Conservation (phyloP, 2,888 invertebrate species). For the Villa cingulata region DNA sequence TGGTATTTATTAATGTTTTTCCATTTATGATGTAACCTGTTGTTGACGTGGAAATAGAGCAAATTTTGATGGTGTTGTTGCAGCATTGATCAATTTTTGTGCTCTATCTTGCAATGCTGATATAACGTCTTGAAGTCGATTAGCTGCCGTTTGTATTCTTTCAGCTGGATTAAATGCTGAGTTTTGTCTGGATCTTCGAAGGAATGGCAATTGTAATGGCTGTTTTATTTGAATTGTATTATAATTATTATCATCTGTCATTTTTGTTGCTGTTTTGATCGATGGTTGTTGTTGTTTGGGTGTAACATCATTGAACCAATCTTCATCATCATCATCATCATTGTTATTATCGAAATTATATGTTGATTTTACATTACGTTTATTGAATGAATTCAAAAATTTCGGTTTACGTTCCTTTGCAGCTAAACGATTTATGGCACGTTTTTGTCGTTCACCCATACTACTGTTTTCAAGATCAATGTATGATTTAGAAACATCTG, state of each 20-base stretch:
- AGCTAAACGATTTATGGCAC: not conserved
- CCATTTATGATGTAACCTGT: too few species aligned
- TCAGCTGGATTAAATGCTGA: not conserved
- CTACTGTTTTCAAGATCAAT: not conserved
- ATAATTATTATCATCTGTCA: not conserved
- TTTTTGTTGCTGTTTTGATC: not conserved
- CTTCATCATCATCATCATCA: not conserved
- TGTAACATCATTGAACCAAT: not conserved
- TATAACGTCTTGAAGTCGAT: not conserved
- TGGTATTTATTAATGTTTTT: too few species aligned
- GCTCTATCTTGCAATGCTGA: not conserved
- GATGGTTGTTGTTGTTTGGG: not conserved
- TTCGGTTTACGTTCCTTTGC: not conserved
- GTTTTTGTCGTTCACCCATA: not conserved
- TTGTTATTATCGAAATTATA: too few species aligned
- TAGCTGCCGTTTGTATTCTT: not conserved
- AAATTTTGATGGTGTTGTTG: not conserved
- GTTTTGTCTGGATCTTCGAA: not conserved
- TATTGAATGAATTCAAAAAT: not conserved
- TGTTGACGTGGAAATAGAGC: not conserved
- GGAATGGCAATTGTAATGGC: not conserved
- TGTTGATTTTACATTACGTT: not conserved
- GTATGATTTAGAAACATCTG: not conserved
- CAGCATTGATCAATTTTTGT: not conserved
- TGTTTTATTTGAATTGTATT: not conserved